These are phyloP conservation scores for Chascanopsetta lugubris DNA, from an alignment of 2,113 vertebrate species.

Conservation along the genomic window DNA sequence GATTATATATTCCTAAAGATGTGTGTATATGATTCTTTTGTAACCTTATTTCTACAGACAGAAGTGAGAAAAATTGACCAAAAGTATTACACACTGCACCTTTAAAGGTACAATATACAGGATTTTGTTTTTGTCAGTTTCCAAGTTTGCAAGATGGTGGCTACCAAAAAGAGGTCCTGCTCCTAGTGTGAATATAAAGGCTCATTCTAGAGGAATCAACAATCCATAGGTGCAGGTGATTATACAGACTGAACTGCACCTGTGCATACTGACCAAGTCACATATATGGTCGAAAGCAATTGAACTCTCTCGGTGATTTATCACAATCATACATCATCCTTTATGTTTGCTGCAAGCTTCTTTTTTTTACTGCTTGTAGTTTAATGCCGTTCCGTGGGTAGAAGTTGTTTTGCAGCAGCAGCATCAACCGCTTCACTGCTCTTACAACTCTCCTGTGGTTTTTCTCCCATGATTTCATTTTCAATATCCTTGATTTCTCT, in stretches of 20 bases:
- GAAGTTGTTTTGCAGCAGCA: conserved; percentile 14
- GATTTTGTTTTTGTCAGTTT: no score
- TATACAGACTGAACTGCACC: background rate
- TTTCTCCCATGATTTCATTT: conserved; percentile 43
- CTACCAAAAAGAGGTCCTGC: no score
- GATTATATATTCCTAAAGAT: no score
- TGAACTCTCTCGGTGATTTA: conserved; percentile 13
- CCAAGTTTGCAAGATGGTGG: no score
- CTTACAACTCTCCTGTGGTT: background rate
- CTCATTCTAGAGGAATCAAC: no score
- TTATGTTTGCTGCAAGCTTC: background rate
- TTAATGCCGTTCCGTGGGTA: conserved; percentile 5
- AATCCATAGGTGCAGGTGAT: no score
- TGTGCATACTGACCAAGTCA: background rate
- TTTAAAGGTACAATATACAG: no score
- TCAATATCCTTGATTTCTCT: conserved; percentile 50
- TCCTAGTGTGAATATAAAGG: no score
- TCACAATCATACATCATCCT: conserved; percentile 30
- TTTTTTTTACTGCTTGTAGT: conserved; percentile 2
- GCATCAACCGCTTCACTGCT: conserved; percentile 9
- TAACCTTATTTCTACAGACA: no score
- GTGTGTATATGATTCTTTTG: no score
- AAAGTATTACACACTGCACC: no score
- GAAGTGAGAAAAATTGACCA: no score
- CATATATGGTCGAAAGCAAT: conserved; percentile 3